phyloP scores from a whole-genome alignment of 1,140 invertebrate genomes.

The Thrips palmi region DNA sequence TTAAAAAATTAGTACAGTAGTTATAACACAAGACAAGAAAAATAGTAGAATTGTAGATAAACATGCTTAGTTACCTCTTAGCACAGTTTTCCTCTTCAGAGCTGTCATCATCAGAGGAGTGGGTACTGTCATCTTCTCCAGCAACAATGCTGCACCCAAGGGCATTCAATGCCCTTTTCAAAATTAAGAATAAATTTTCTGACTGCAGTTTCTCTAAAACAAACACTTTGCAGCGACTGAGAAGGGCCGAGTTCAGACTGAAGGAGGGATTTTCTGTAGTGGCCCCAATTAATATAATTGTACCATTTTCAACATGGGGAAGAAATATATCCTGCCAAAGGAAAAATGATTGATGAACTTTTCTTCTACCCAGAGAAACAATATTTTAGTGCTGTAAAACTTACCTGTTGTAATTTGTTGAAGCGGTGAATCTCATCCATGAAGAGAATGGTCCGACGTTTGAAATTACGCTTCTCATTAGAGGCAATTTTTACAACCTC shows the following conservation, averaged over 20 bases:
- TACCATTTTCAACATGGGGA: conserved; percentile 61
- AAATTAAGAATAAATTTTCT: conserved; percentile 37
- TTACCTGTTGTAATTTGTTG: conserved; percentile 54
- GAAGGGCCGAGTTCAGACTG: conserved; percentile 56
- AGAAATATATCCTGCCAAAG: conserved; percentile 47
- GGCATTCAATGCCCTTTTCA: conserved; percentile 34
- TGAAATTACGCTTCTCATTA: conserved; percentile 46
- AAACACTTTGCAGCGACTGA: conserved; percentile 58
- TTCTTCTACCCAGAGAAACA: background rate
- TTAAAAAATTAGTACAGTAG: too few relatives aligned
- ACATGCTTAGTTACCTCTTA: background rate
- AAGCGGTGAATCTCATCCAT: conserved; percentile 83
- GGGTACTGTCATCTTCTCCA: background rate
- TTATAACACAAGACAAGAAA: conserved; percentile 1
- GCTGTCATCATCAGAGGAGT: background rate
- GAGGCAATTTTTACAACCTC: conserved; percentile 51
- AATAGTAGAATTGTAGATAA: background rate
- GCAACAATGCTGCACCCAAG: conserved; percentile 16
- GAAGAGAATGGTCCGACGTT: conserved; percentile 56
- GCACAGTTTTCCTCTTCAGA: background rate
- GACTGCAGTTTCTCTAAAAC: conserved; percentile 49
- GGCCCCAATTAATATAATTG: conserved; percentile 62
- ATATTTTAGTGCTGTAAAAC: background rate
- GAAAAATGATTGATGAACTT: conserved; percentile 6
- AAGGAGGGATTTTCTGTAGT: conserved; percentile 83